Evolutionary conservation across 2,888 invertebrate genomes (phyloP).

Genomic region (Cerceris ruficornis): DNA sequence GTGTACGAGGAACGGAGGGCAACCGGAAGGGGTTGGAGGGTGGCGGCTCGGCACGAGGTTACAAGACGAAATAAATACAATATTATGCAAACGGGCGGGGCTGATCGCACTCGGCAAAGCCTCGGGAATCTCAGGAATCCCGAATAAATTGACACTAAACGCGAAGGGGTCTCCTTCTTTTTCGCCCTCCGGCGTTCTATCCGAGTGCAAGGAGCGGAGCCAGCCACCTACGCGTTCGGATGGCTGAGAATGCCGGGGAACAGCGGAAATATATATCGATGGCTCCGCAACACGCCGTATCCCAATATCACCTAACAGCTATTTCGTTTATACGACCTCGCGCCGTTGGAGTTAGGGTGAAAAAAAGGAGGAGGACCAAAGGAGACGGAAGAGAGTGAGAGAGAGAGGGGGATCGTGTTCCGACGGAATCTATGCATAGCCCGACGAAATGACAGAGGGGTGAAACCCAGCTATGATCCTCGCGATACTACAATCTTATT

Average conservation of each 20-base stretch:
- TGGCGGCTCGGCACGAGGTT: conserved; percentile 67
- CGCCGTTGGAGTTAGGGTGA: conserved; percentile 34
- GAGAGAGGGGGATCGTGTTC: conserved; percentile 50
- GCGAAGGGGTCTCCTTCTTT: conserved; percentile 65
- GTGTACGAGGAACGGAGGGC: conserved; percentile 33
- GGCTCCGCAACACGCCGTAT: conserved; percentile 72
- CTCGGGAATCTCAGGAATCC: conserved; percentile 81
- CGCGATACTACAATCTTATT: conserved; percentile 11
- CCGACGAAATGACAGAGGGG: conserved; percentile 55
- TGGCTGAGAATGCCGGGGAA: conserved; percentile 43
- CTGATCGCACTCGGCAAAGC: conserved; percentile 80
- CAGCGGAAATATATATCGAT: conserved; percentile 70
- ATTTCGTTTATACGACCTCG: conserved; percentile 75
- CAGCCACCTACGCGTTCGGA: conserved; percentile 46
- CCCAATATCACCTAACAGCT: conserved; percentile 80
- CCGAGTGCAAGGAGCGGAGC: conserved; percentile 36
- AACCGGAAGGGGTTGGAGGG: conserved; percentile 34
- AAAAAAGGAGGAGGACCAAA: conserved; percentile 32
- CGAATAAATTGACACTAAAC: conserved; percentile 83
- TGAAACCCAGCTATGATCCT: conserved; percentile 23
- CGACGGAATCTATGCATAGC: conserved; percentile 73
- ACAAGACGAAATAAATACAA: conserved; percentile 82
- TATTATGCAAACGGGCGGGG: conserved; percentile 81
- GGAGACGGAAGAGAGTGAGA: too few species aligned
- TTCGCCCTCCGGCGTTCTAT: conserved; percentile 35